These are phyloP conservation scores for Pimephales promelas DNA, from an alignment of 2,113 vertebrate genomes.

Conservation along the genomic window DNA sequence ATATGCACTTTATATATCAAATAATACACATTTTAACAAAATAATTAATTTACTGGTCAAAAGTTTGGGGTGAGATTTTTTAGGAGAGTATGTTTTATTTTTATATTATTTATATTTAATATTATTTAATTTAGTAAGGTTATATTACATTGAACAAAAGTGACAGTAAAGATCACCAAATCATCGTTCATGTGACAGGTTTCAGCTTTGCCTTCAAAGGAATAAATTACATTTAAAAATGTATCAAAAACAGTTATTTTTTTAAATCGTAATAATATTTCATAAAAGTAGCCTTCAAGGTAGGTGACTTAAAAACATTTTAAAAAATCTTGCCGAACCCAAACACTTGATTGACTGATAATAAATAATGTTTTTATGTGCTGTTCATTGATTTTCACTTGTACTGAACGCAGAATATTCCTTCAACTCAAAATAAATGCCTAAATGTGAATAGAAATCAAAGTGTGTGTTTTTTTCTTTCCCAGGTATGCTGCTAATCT, in stretches of 20 bases:
- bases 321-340: no score
- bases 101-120: neutral
- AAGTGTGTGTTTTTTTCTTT: slow-evolving; percentile 31
- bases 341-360: neutral
- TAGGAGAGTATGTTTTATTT: no score
- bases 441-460: neutral
- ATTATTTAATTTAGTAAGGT: neutral
- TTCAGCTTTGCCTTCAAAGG: neutral
- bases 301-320: no score
- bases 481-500: slow-evolving; percentile 91
- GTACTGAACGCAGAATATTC: neutral
- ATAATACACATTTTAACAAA: neutral
- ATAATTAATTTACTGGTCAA: neutral
- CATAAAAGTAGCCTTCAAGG: no score
- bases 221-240: neutral
- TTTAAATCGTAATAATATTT: neutral
- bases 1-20: neutral
- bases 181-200: neutral
- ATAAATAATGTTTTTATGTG: no score
- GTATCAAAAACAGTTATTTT: neutral
- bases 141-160: neutral
- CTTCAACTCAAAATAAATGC: neutral
- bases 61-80: neutral
- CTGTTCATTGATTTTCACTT: neutral
- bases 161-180: neutral